Evolutionary conservation across 1,140 invertebrate genomes (phyloP).

Genomic region (Venustaconcha ellipsiformis): DNA sequence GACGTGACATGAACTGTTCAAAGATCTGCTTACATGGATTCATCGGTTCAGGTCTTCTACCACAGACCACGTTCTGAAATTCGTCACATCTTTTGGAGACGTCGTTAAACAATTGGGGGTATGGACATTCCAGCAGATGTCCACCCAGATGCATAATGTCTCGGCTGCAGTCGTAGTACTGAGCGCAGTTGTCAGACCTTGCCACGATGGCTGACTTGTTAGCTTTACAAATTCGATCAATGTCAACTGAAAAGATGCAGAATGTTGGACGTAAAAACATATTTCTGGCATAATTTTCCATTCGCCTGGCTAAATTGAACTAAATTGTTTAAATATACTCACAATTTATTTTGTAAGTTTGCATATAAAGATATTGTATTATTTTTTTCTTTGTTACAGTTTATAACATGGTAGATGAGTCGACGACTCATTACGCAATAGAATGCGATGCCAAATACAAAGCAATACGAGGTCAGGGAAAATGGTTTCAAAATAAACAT

Average conservation of each 20-base stretch:
- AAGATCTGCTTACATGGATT: conserved; percentile 40
- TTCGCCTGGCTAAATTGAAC: too few species aligned
- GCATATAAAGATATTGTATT: too few species aligned
- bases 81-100: conserved; percentile 41
- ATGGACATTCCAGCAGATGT: conserved; percentile 47
- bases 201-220: conserved; percentile 18
- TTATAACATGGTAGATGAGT: too few species aligned
- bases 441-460: too few species aligned
- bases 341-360: not conserved
- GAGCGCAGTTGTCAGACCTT: conserved; percentile 29
- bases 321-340: conserved; percentile 5
- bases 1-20: not conserved
- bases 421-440: too few species aligned
- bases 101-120: conserved; percentile 47
- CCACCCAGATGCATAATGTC: conserved; percentile 6
- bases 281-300: too few species aligned
- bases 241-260: conserved; percentile 26
- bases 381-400: too few species aligned
- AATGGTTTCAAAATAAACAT: too few species aligned
- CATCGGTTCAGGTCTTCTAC: conserved; percentile 40
- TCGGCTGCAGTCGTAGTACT: conserved; percentile 30
- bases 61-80: conserved; percentile 44
- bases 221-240: conserved; percentile 15
- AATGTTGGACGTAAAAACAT: too few species aligned
- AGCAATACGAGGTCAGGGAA: too few species aligned